Evolutionary conservation across 2,888 invertebrate genomes (phyloP).

Genomic region (Sericinus montela): DNA sequence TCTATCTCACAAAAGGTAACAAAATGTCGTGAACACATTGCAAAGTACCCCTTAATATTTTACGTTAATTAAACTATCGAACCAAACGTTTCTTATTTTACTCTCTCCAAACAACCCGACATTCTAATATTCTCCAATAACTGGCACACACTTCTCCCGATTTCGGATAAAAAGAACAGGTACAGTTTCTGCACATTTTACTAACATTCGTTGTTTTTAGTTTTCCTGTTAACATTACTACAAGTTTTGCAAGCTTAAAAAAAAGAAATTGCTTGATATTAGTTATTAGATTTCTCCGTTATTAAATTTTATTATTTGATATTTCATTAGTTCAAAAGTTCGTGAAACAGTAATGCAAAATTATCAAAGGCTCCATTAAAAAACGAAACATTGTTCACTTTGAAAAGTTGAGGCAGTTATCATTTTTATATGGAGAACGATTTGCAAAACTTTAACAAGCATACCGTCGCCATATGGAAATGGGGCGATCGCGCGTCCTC

Average conservation of each 20-base stretch:
- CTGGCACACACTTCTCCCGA: constrained; percentile 23
- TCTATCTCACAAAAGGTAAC: constrained; percentile 58
- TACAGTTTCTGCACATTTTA: constrained; percentile 27
- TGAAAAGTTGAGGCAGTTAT: constrained; percentile 11
- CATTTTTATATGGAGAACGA: constrained; percentile 9
- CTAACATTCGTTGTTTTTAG: constrained; percentile 31
- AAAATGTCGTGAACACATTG: constrained; percentile 26
- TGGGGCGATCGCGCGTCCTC: constrained; percentile 24
- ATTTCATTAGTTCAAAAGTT: too few relatives aligned
- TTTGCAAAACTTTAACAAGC: constrained; percentile 43
- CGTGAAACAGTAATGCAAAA: too few relatives aligned
- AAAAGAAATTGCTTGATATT: constrained; percentile 32
- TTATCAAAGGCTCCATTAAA: background rate
- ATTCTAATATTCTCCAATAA: constrained; percentile 19
- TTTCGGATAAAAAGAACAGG: constrained; percentile 21
- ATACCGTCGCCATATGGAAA: constrained; percentile 17
- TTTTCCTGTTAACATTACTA: constrained; percentile 54
- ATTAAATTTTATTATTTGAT: too few relatives aligned
- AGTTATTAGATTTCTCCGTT: background rate
- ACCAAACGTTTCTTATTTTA: constrained; percentile 27
- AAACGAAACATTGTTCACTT: constrained; percentile 9
- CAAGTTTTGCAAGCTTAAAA: constrained; percentile 62
- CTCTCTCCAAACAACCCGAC: constrained; percentile 19
- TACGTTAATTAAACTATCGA: constrained; percentile 71
- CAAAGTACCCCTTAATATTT: constrained; percentile 32